These are phyloP conservation scores for Lathronympha strigana DNA, from an alignment of 2,888 invertebrate genomes.

Conservation along the genomic window DNA sequence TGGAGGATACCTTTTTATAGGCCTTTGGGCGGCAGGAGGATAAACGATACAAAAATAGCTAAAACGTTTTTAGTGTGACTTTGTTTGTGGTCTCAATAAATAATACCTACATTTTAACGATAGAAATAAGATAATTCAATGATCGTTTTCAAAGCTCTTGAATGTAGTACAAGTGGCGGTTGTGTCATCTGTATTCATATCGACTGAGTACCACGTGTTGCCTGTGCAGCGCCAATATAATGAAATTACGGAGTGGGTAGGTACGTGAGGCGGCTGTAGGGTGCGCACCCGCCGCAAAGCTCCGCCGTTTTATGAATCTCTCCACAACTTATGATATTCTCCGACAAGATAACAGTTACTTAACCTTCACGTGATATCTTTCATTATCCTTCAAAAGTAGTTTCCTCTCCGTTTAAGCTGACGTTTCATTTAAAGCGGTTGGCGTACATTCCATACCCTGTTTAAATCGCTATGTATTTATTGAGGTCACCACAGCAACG, in stretches of 20 bases:
- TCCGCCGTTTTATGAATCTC: conserved; percentile 33
- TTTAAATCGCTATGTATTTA: conserved; percentile 30
- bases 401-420: not conserved
- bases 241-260: conserved; percentile 55
- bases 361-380: conserved; percentile 18
- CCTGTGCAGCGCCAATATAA: conserved; percentile 62
- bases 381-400: conserved; percentile 13
- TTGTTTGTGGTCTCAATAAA: not conserved
- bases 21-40: no score
- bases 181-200: conserved; percentile 60
- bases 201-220: conserved; percentile 58
- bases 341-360: conserved; percentile 24
- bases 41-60: no score
- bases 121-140: no score
- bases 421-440: conserved; percentile 25
- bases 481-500: conserved; percentile 23
- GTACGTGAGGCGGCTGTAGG: conserved; percentile 51
- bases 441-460: not conserved
- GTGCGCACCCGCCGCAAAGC: conserved; percentile 23
- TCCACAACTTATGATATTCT: conserved; percentile 33
- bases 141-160: conserved; percentile 39
- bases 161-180: conserved; percentile 42
- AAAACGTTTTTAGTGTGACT: no score
- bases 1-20: no score
- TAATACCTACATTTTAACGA: no score